These are phyloP conservation scores for Drosophila vallismaia DNA, from an alignment of 2,888 invertebrate species.

Conservation along the genomic window DNA sequence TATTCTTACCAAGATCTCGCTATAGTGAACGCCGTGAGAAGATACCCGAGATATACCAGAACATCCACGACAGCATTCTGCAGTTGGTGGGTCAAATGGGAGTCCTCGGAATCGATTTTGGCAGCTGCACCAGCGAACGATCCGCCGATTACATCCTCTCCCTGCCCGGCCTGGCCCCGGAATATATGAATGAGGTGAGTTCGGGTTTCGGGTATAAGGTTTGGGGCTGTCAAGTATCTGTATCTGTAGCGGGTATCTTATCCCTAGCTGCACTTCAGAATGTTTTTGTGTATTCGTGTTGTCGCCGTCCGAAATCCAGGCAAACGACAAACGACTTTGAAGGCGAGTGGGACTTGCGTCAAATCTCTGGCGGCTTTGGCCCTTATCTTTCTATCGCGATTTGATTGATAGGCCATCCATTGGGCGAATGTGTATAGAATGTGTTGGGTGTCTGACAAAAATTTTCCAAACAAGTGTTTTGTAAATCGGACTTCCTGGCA, in stretches of 20 bases:
- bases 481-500: constrained; percentile 52
- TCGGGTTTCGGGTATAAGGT: constrained; percentile 1
- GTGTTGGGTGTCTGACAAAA: constrained; percentile 42
- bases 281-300: constrained; percentile 4
- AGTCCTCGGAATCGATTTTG: constrained; percentile 85
- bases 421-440: constrained; percentile 44
- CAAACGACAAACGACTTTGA: constrained; percentile 44
- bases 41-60: constrained; percentile 88
- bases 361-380: constrained; percentile 35
- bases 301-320: constrained; percentile 33
- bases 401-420: constrained; percentile 71
- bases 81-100: constrained; percentile 87
- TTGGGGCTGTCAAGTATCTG: constrained; percentile 26
- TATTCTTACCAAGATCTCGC: background rate
- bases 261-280: constrained; percentile 60
- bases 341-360: constrained; percentile 66
- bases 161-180: constrained; percentile 85
- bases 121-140: constrained; percentile 82
- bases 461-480: constrained; percentile 68
- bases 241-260: constrained; percentile 58
- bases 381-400: constrained; percentile 47
- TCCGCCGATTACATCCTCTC: constrained; percentile 85
- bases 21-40: constrained; percentile 88
- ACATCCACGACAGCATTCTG: constrained; percentile 90
- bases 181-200: constrained; percentile 86